Evolutionary conservation across 2,888 invertebrate genomes (phyloP).

Genomic region (Orthosia cruda): DNA sequence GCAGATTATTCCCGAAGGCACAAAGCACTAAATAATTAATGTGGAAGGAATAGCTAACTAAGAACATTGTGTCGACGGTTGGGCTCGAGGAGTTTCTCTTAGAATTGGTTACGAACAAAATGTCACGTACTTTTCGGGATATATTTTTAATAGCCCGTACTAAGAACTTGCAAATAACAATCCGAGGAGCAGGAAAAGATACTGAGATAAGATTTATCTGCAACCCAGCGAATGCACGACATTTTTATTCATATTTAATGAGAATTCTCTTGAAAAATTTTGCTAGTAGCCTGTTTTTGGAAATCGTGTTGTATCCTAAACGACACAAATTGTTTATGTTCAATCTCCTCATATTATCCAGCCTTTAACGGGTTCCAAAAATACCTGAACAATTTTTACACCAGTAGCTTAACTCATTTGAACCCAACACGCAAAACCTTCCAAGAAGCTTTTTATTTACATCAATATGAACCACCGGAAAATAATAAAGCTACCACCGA

Average conservation of each 20-base stretch:
- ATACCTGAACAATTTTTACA: neutral
- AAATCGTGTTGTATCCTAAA: neutral
- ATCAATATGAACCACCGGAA: conserved; percentile 21
- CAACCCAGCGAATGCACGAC: neutral
- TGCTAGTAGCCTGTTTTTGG: neutral
- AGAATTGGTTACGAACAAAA: conserved; percentile 23
- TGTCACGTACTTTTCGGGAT: conserved; percentile 33
- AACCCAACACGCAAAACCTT: conserved; percentile 10
- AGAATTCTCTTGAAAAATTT: neutral
- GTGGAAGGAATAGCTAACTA: conserved; percentile 50
- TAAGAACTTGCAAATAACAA: conserved; percentile 41
- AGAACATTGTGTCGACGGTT: conserved; percentile 25
- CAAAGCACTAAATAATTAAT: conserved; percentile 52
- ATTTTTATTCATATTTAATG: conserved; percentile 4
- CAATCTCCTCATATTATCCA: neutral
- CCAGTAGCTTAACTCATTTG: neutral
- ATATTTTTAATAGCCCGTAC: conserved; percentile 44
- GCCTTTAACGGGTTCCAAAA: neutral
- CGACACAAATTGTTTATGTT: neutral
- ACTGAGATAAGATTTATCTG: conserved; percentile 40
- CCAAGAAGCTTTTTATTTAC: conserved; percentile 41
- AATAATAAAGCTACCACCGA: conserved; percentile 1
- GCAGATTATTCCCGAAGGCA: conserved; percentile 48
- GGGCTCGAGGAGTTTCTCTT: conserved; percentile 4
- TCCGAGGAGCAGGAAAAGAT: neutral